These are phyloP conservation scores for Agrilus mali DNA, from an alignment of 2,888 invertebrate species.

Conservation along the genomic window DNA sequence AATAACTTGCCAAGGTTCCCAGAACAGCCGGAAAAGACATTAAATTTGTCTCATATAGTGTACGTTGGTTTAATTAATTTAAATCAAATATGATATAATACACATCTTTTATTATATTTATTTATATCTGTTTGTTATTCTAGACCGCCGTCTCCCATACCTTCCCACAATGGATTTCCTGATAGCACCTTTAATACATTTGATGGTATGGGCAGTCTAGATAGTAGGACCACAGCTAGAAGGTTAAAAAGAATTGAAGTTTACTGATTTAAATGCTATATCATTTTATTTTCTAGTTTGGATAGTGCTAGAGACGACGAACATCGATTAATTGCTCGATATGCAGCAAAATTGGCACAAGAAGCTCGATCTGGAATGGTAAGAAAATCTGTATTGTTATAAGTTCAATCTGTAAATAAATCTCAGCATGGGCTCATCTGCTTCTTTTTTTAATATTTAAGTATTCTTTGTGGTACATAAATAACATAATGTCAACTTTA, in stretches of 20 bases:
- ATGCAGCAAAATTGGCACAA: constrained; percentile 90
- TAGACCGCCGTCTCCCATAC: constrained; percentile 86
- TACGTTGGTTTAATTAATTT: constrained; percentile 38
- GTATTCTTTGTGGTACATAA: not conserved
- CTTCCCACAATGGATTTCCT: constrained; percentile 86
- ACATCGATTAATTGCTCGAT: constrained; percentile 90
- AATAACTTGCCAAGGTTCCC: constrained; percentile 78
- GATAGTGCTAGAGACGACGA: constrained; percentile 66
- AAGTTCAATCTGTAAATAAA: constrained; percentile 7
- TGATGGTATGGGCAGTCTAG: constrained; percentile 61
- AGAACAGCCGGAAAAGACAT: constrained; percentile 85
- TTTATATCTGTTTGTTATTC: constrained; percentile 11
- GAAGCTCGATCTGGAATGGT: constrained; percentile 67
- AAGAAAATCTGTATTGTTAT: constrained; percentile 13
- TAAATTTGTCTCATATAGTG: constrained; percentile 94
- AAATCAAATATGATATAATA: not conserved
- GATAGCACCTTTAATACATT: constrained; percentile 52
- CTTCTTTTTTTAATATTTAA: constrained; percentile 7
- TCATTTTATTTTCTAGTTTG: constrained; percentile 22
- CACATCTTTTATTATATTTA: not conserved
- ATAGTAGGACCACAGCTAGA: constrained; percentile 50
- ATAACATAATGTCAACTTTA: not conserved
- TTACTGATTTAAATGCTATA: not conserved
- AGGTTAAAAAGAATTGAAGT: constrained; percentile 28
- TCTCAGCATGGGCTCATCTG: constrained; percentile 14